phyloP scores from a whole-genome alignment of 2,888 invertebrate genomes.

The Sphaeridia pumilis region DNA sequence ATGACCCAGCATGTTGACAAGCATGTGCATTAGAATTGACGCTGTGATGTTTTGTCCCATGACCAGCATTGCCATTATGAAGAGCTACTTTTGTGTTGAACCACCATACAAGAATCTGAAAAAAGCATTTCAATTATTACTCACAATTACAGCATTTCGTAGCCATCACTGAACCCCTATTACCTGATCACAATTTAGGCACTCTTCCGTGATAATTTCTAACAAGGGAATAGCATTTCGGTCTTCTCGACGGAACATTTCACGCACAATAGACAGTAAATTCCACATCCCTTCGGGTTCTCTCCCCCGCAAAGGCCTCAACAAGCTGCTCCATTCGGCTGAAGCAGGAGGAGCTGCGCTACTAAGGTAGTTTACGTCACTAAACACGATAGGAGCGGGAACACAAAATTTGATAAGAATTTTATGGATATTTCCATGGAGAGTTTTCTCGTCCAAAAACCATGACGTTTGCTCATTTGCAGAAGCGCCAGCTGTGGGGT shows the following conservation, averaged over 20 bases:
- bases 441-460: slow-evolving; percentile 91
- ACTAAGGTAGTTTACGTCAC: slow-evolving; percentile 94
- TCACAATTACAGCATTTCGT: too few species aligned
- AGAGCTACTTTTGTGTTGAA: slow-evolving; percentile 91
- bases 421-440: slow-evolving; percentile 95
- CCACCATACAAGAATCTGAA: slow-evolving; percentile 92
- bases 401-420: slow-evolving; percentile 96
- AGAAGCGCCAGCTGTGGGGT: slow-evolving; percentile 98
- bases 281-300: slow-evolving; percentile 99
- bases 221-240: slow-evolving; percentile 88
- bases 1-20: slow-evolving; percentile 91
- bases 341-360: slow-evolving; percentile 95
- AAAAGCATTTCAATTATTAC: too few species aligned
- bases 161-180: too few species aligned
- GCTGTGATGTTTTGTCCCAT: slow-evolving; percentile 69
- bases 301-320: slow-evolving; percentile 80
- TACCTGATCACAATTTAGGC: slow-evolving; percentile 91
- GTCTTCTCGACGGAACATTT: slow-evolving; percentile 95
- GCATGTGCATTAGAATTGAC: slow-evolving; percentile 78
- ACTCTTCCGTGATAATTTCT: slow-evolving; percentile 95
- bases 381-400: slow-evolving; percentile 87
- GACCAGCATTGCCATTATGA: slow-evolving; percentile 59
- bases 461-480: slow-evolving; percentile 93
- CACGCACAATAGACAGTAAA: slow-evolving; percentile 77
- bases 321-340: slow-evolving; percentile 89